Base-by-base conservation (phyloP, 2,888 invertebrate genomes). In the Cheiracanthium punctorium region DNA sequence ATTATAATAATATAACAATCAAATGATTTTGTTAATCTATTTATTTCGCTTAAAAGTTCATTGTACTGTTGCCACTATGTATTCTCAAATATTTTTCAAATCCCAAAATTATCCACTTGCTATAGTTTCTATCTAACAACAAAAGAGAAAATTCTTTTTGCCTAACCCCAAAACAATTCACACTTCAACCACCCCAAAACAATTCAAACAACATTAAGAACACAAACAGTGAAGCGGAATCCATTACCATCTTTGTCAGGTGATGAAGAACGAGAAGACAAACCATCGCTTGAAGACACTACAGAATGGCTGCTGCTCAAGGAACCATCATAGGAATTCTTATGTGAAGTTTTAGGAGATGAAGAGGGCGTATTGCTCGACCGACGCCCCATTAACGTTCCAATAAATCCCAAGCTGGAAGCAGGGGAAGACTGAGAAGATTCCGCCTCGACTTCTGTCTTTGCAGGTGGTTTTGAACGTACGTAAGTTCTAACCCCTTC, bases 171-270 rank as follows among this genome's bases (percentile, higher is more conserved):
- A n/a, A n/a, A n/a, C n/a, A n/a, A n/a, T n/a, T n/a, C n/a, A n/a
- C n/a, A n/a, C n/a, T n/a, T n/a, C n/a, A n/a, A n/a, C n/a, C n/a
- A n/a, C n/a, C n/a, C n/a, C n/a, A n/a, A n/a, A n/a, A n/a, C n/a
- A n/a, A n/a, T n/a, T n/a, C n/a, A n/a, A n/a, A n/a, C n/a, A n/a
- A n/a, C n/a, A n/a, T n/a, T n/a, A n/a, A n/a, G n/a, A n/a, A n/a
- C n/a, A n/a, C n/a, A n/a, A n/a, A n/a, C n/a, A n/a, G n/a, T n/a
- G n/a, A n/a, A n/a, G n/a, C n/a, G n/a, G n/a, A n/a, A n/a, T n/a
- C 4, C 10, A 37, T 72, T 69, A 88, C 88, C 82, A 28, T 86
- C 85, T 65, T 74, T 86, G 24, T 88, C 86, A 43, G 79, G 77
- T n/a, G 74, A 84, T 14, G 82, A 81, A 37, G 86, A 85, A 14